Conservation (phyloP, 2,888 invertebrate species). For the Mimas tiliae region DNA sequence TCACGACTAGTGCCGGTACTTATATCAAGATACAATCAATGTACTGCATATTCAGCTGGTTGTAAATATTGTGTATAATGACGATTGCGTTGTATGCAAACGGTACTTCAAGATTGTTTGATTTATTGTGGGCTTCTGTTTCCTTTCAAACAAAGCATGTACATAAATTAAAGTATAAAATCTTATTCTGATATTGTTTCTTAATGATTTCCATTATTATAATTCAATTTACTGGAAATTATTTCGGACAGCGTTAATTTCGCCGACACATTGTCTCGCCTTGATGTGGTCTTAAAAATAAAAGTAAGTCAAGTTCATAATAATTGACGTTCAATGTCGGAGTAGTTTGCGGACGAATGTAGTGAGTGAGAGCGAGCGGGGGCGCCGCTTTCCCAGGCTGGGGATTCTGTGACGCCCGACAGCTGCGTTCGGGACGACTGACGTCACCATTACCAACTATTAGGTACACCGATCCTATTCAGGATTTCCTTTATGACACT, state of each 20-base stretch:
- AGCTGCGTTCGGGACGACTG: constrained; percentile 52
- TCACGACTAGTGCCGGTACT: too few species aligned
- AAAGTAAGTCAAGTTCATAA: constrained; percentile 63
- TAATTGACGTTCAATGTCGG: constrained; percentile 66
- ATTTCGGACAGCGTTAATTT: background rate
- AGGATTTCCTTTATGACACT: constrained; percentile 29
- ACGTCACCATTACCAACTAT: constrained; percentile 44
- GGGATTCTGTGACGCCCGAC: constrained; percentile 43
- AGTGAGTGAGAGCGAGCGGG: constrained; percentile 49
- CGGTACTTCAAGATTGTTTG: background rate
- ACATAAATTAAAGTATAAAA: background rate
- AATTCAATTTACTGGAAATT: background rate
- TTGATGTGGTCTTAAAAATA: constrained; percentile 25
- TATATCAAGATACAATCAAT: too few species aligned
- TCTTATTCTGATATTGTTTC: background rate
- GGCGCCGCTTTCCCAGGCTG: constrained; percentile 68
- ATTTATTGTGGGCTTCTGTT: background rate
- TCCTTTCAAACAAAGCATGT: background rate
- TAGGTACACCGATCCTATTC: constrained; percentile 17
- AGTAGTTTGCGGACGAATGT: constrained; percentile 39
- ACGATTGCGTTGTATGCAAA: background rate
- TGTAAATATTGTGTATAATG: background rate
- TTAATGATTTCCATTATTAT: background rate
- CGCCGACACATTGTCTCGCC: background rate
- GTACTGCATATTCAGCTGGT: background rate